phyloP scores from a whole-genome alignment of 2,888 invertebrate genomes.

The Eupithecia tripunctaria region DNA sequence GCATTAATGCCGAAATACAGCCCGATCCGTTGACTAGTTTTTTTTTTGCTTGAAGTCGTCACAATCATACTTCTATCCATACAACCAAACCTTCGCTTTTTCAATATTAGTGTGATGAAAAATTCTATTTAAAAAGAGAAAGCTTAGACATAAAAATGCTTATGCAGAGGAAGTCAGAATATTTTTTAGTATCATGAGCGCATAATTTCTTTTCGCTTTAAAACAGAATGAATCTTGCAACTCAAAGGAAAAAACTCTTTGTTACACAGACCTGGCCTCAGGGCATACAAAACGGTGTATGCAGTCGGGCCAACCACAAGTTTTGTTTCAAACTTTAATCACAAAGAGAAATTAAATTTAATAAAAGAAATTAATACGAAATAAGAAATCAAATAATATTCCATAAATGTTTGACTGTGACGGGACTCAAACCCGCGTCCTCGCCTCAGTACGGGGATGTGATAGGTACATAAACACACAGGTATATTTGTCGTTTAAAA shows the following conservation, averaged over 20 bases:
- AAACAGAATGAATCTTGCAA: slow-evolving; percentile 14
- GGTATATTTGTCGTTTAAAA: no score
- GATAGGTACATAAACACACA: no score
- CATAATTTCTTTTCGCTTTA: slow-evolving; percentile 8
- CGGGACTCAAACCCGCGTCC: no score
- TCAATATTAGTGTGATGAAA: neutral
- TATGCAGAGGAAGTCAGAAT: neutral
- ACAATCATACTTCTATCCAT: neutral
- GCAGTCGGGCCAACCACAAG: neutral
- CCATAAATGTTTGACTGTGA: no score
- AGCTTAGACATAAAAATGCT: neutral
- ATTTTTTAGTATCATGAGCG: neutral
- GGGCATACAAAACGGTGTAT: neutral
- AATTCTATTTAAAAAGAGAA: neutral
- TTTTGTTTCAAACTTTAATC: neutral
- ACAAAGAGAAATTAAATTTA: no score
- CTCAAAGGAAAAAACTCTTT: slow-evolving; percentile 26
- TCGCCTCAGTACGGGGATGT: no score
- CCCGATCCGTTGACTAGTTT: neutral
- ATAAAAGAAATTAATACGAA: no score
- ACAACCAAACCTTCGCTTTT: neutral
- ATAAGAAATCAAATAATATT: no score
- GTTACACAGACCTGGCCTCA: slow-evolving; percentile 17
- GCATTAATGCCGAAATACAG: no score
- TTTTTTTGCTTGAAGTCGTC: neutral